These are phyloP conservation scores for Thamnaconus septentrionalis DNA, from an alignment of 2,113 vertebrate species.

Conservation along the genomic window DNA sequence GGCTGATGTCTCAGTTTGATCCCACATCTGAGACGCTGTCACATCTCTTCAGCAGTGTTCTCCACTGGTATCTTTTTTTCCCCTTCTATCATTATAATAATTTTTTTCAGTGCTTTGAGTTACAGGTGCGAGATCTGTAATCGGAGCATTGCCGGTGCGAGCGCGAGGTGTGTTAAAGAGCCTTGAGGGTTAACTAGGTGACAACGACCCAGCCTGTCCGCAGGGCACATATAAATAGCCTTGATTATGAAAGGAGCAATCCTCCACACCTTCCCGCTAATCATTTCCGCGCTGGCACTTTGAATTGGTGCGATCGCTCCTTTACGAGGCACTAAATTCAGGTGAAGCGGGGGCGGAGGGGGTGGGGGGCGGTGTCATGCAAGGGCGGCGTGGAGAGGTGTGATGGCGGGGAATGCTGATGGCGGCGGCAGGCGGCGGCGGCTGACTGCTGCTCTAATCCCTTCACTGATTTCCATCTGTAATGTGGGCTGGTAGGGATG, in stretches of 20 bases:
- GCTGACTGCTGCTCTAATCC: constrained; percentile 52
- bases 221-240: constrained; percentile 46
- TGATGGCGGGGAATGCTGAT: constrained; percentile 20
- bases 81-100: constrained; percentile 3
- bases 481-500: constrained; percentile 38
- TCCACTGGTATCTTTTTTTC: not conserved
- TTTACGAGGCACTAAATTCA: constrained; percentile 38
- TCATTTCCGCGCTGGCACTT: constrained; percentile 59
- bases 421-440: constrained; percentile 36
- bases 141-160: not conserved
- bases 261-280: constrained; percentile 63
- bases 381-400: constrained; percentile 31
- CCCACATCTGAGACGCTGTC: constrained; percentile 36
- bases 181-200: constrained; percentile 11
- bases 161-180: not conserved
- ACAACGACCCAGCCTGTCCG: constrained; percentile 48
- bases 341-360: constrained; percentile 1
- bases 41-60: constrained; percentile 1
- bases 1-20: constrained; percentile 54
- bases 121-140: not conserved
- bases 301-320: constrained; percentile 60
- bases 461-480: constrained; percentile 52
- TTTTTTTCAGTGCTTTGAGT: constrained; percentile 11
- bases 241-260: constrained; percentile 59
- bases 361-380: constrained; percentile 29